Base-by-base conservation (phyloP, 2,888 invertebrate genomes). In the Iselma pallidipennis region DNA sequence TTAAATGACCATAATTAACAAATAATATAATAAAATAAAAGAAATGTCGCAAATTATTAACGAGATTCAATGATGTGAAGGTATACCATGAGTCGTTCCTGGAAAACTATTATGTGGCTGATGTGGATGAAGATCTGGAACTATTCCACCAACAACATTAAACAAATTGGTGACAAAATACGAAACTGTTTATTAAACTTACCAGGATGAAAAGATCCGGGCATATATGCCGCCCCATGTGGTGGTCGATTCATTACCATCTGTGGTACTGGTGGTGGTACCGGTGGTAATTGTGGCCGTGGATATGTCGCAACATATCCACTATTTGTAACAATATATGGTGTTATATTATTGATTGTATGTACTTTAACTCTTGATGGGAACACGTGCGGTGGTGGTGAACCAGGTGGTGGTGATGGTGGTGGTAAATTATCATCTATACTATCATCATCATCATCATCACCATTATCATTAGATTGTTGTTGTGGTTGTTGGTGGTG, bases 331-430 rank as follows among this genome's bases (percentile, higher is more conserved):
- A 52, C 59, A 19, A 70, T 58, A 48, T 66, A 65, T 4, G 76
- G 75, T 55, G 74, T 76, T 45, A 80, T 72, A 62, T 78, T 80
- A 63, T 78, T 78, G 29, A 78, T 73, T 19, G 74, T 60, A 59
- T 74, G 76, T 9, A 70, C 68, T 70, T 82, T 82, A 19, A 81
- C 71, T 25, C 82, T 74, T 0, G 81, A 77, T 10, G 85, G 85
- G 78, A 85, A 86, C 19, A 85, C 67, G 69, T 85, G 84, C 0
- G 85, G 83, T 0, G 87, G 87, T 2, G 86, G 86, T 5, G 86
- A 86, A 16, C 86, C 86, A 0, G 86, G 85, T 0, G 87, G 86
- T 1, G 87, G 87, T 0, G 87, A 85, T 0, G 87, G 87, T 10
- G 87, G 86, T 5, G 86, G 84, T 49, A 84, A 79, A 68, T 82